Evolutionary conservation across 2,888 invertebrate genomes (phyloP).

Genomic region (Andrena chrysosceles): DNA sequence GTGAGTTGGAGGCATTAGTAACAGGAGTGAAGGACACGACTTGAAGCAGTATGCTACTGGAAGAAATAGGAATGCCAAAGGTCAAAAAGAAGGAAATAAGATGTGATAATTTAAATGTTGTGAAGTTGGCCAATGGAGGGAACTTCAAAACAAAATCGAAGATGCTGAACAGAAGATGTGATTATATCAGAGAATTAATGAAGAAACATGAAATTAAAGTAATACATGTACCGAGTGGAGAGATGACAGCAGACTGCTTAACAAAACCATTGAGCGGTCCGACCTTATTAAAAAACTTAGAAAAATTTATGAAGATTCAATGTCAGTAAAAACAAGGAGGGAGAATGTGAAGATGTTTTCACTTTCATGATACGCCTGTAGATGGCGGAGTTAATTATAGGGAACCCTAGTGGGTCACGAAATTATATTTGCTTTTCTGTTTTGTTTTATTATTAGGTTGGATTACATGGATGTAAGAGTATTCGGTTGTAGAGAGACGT

Average conservation of each 20-base stretch:
- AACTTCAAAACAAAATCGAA: not conserved
- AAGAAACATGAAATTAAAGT: not conserved
- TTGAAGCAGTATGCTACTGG: not conserved
- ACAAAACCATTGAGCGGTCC: not conserved
- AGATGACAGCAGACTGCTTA: constrained; percentile 2
- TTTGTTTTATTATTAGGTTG: too few species aligned
- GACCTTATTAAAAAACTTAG: not conserved
- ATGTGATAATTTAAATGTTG: constrained; percentile 35
- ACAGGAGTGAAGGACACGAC: constrained; percentile 23
- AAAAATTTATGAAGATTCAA: not conserved
- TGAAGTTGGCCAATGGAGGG: constrained; percentile 19
- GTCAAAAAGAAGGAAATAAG: not conserved
- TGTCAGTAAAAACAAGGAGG: too few species aligned
- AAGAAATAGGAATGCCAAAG: not conserved
- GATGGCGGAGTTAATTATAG: too few species aligned
- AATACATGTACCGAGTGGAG: not conserved
- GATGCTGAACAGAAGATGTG: not conserved
- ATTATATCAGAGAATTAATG: not conserved
- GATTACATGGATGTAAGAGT: too few species aligned
- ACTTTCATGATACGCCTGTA: too few species aligned
- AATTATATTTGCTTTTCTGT: too few species aligned
- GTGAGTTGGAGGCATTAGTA: not conserved
- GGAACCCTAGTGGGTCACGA: too few species aligned
- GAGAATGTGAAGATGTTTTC: too few species aligned
- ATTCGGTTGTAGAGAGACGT: too few species aligned